Evolutionary conservation across 2,888 invertebrate genomes (phyloP).

Genomic region (Pseudococcus longispinus): DNA sequence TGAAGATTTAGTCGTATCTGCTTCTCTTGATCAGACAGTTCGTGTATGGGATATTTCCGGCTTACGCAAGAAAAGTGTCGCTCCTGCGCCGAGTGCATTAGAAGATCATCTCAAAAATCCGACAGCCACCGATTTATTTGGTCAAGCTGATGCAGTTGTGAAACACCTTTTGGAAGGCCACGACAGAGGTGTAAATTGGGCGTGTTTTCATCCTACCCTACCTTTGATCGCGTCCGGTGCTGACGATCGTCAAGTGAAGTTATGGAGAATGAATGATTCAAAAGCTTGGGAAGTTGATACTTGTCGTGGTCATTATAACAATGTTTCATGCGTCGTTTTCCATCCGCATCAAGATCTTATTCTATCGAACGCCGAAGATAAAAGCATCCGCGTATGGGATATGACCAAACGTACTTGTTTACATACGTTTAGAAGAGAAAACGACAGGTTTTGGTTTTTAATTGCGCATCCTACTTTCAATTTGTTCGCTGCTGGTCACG

Average conservation of each 20-base stretch:
- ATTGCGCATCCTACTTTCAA: constrained; percentile 93
- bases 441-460: constrained; percentile 97
- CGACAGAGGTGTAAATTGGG: constrained; percentile 99
- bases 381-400: constrained; percentile 98
- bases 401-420: constrained; percentile 93
- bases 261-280: constrained; percentile 99
- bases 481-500: constrained; percentile 99
- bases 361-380: constrained; percentile 96
- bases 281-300: constrained; percentile 99
- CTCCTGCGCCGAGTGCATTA: constrained; percentile 90
- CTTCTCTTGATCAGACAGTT: constrained; percentile 97
- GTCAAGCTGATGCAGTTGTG: constrained; percentile 90
- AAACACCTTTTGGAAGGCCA: constrained; percentile 92
- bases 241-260: constrained; percentile 96
- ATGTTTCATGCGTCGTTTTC: constrained; percentile 96
- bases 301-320: constrained; percentile 99
- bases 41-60: constrained; percentile 98
- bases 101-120: constrained; percentile 85
- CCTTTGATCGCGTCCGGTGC: constrained; percentile 97
- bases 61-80: constrained; percentile 94
- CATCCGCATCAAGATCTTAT: constrained; percentile 97
- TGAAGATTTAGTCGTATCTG: constrained; percentile 96
- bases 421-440: constrained; percentile 91
- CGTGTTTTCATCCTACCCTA: constrained; percentile 91
- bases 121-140: constrained; percentile 91